Conservation (phyloP, 2,797 vertebrate genomes). For the Chelon labrosus region DNA sequence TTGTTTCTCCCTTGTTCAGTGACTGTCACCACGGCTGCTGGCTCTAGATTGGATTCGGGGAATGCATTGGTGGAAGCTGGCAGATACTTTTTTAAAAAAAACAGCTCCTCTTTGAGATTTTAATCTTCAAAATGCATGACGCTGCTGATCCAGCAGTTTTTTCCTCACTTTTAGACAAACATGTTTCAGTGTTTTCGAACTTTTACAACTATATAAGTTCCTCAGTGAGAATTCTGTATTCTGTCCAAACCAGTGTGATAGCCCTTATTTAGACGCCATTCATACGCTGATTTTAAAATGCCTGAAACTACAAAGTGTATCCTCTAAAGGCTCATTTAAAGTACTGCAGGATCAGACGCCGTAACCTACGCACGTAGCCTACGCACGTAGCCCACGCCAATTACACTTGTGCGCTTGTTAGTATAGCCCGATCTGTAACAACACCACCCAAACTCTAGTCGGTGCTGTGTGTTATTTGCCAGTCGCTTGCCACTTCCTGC, state of each 20-base stretch:
- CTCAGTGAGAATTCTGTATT: slow-evolving; percentile 8
- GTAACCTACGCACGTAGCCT: too few species aligned
- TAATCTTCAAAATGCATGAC: slow-evolving; percentile 67
- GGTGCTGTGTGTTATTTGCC: too few species aligned
- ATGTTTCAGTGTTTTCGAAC: slow-evolving; percentile 47
- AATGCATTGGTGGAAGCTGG: slow-evolving; percentile 66
- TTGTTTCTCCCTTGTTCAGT: slow-evolving; percentile 65
- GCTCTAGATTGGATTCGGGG: slow-evolving; percentile 61
- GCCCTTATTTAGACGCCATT: slow-evolving; percentile 1
- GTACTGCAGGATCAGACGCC: too few species aligned
- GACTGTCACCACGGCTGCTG: slow-evolving; percentile 56
- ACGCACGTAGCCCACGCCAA: too few species aligned
- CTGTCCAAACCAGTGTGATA: neutral
- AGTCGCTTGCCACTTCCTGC: too few species aligned
- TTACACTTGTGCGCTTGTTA: too few species aligned
- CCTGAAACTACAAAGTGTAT: slow-evolving; percentile 9
- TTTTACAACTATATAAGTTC: slow-evolving; percentile 38
- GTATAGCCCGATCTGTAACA: too few species aligned
- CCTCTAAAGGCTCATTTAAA: neutral
- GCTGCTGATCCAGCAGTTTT: slow-evolving; percentile 63
- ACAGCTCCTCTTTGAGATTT: slow-evolving; percentile 56
- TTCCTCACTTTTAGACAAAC: slow-evolving; percentile 47
- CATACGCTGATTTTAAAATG: slow-evolving; percentile 35
- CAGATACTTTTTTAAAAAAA: slow-evolving; percentile 50
- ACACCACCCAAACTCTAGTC: too few species aligned